Base-by-base conservation (phyloP, 2,888 invertebrate genomes). In the Papilio demoleus region DNA sequence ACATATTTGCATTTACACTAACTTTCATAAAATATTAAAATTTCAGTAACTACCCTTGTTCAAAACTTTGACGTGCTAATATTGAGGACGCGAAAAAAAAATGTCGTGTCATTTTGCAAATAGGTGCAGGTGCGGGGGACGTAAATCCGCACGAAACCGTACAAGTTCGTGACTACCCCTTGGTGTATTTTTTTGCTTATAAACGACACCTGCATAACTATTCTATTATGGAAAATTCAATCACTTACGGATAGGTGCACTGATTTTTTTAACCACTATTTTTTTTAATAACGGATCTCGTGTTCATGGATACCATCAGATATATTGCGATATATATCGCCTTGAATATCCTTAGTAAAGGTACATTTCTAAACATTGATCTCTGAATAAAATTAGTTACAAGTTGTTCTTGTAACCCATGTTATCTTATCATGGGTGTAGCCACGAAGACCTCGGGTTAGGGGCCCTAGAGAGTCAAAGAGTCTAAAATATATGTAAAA, bases 71-170 rank as follows among this genome's bases (percentile, higher is more conserved):
- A 40, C 11, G 22, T 12, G 11, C 34, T 8, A 62, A 67, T 19
- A 59, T 60, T 36, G 62, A 17, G 56, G 67, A 53, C 53, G 34
- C n/a, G 8, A 19, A 67, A 67, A 67, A 62, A 62, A 63, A n/a
- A 64, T 64, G 50, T 58, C 64, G 61, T 65, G 61, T 69, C 69
- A 60, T 61, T 69, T 65, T 61, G 65, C 69, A 61, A 60, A 59
- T 31, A 64, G 31, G 22, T 53, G 65, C 69, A 69, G 69, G 69
- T 69, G 68, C 65, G 56, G 36, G 36, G 45, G 42, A 61, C 53
- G 65, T 56, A 71, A 72, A 71, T 73, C 67, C 56, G 66, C 59
- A 67, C 72, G 70, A 72, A 75, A 65, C 65, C 65, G 62, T 67
- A 67, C 58, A 69, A 67, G 63, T 66, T 53, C 42, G 50, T 65